Percentiles rank a stretch among this genome's conserved stretches.
These are phyloP conservation scores for Sinopyrophorus schimmeli DNA, from an alignment of 2,888 invertebrate genomes.

Conservation along the genomic window DNA sequence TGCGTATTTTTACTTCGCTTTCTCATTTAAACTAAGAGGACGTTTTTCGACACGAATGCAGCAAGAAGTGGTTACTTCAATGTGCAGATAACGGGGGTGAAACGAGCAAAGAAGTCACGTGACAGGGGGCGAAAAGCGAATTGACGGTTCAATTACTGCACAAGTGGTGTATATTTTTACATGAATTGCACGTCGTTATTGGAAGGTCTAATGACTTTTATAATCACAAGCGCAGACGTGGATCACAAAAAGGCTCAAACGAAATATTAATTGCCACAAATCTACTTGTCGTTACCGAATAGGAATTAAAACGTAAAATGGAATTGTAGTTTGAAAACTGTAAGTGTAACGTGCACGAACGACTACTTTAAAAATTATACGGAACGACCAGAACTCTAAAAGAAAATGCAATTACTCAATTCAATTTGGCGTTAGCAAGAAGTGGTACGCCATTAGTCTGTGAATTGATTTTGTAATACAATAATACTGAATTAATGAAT, in stretches of 20 bases:
- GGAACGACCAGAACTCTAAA: too few relatives aligned
- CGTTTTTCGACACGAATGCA: neutral
- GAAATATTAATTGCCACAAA: conserved; percentile 13
- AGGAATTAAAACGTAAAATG: neutral
- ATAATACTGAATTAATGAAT: conserved; percentile 13
- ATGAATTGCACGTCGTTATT: conserved; percentile 34
- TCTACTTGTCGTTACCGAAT: too few relatives aligned
- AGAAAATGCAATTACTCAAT: conserved; percentile 12
- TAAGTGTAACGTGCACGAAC: too few relatives aligned
- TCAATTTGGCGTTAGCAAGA: conserved; percentile 3
- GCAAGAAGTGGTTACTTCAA: conserved; percentile 9
- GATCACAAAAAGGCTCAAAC: too few relatives aligned
- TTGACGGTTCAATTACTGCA: conserved; percentile 43
- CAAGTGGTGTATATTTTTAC: conserved; percentile 33
- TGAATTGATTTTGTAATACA: conserved; percentile 12
- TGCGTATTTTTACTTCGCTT: neutral
- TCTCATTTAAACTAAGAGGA: neutral
- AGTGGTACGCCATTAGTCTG: conserved; percentile 4
- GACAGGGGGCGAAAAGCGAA: conserved; percentile 36
- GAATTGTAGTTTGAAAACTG: too few relatives aligned
- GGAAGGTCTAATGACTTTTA: conserved; percentile 35
- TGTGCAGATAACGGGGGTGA: conserved; percentile 11
- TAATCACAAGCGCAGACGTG: too few relatives aligned
- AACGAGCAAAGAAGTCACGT: conserved; percentile 16
- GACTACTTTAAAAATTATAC: too few relatives aligned